Conservation (phyloP, 1,140 invertebrate genomes). For the Trichonephila inaurata region DNA sequence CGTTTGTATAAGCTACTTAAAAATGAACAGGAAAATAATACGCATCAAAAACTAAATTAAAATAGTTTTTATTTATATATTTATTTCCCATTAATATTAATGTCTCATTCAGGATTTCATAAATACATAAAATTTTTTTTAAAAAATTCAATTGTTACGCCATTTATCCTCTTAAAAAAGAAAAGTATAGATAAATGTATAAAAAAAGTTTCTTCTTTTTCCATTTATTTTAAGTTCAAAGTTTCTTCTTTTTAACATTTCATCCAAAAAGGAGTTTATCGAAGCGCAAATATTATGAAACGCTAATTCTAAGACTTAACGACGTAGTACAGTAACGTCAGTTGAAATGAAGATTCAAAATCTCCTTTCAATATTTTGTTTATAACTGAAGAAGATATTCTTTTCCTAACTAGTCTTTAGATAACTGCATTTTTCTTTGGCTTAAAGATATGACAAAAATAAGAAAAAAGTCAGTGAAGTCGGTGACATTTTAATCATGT, state of each 20-base stretch:
- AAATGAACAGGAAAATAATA: not conserved
- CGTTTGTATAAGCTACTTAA: not conserved
- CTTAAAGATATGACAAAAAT: constrained; percentile 3
- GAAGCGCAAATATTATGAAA: constrained; percentile 64
- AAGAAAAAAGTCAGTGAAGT: not conserved
- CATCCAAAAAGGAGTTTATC: constrained; percentile 31
- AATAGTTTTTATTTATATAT: not conserved
- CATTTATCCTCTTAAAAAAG: not conserved
- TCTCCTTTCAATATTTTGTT: constrained; percentile 29
- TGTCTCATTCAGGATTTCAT: not conserved
- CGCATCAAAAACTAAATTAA: not conserved
- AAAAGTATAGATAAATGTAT: not conserved
- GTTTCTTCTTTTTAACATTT: constrained; percentile 16
- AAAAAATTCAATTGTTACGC: not conserved
- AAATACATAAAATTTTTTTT: not conserved
- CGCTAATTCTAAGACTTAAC: constrained; percentile 58
- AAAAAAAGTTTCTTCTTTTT: not conserved
- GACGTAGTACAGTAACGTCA: constrained; percentile 46
- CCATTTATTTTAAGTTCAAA: not conserved
- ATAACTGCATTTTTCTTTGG: constrained; percentile 3
- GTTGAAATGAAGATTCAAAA: constrained; percentile 34
- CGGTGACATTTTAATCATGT: not conserved
- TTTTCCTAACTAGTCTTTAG: not conserved
- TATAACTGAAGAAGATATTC: constrained; percentile 10
- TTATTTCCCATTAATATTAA: not conserved